Conservation (phyloP, 2,797 vertebrate species). For the Microtus obscurus region DNA sequence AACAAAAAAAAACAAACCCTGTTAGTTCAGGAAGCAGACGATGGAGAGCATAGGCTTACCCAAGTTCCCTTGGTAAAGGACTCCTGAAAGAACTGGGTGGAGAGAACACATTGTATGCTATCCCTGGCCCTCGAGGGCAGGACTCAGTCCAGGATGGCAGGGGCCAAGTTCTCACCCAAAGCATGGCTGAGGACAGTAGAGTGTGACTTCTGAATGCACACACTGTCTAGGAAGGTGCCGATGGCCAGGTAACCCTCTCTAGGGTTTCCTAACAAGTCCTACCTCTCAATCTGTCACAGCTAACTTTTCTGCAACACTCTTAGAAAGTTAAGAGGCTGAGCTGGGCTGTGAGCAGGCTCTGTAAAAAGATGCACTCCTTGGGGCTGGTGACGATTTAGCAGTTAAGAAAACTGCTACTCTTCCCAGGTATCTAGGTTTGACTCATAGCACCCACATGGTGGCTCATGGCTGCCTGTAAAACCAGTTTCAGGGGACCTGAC, state of each 20-base stretch:
- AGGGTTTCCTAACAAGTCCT: background rate
- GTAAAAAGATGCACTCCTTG: background rate
- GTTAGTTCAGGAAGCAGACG: background rate
- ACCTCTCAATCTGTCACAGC: background rate
- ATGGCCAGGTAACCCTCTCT: background rate
- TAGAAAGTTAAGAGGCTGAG: background rate
- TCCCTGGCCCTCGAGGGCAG: background rate
- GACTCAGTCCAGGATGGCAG: background rate
- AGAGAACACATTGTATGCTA: background rate
- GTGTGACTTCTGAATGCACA: background rate
- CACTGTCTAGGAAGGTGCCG: background rate
- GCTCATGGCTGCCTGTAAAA: background rate
- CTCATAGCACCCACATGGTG: background rate
- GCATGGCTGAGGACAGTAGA: background rate
- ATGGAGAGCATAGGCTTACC: background rate
- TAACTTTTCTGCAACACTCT: background rate
- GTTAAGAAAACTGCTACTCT: background rate
- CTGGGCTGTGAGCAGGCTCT: background rate
- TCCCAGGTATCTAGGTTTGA: background rate
- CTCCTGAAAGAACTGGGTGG: background rate
- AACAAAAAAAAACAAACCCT: no score
- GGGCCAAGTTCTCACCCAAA: background rate
- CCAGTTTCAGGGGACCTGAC: background rate
- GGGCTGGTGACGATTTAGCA: background rate
- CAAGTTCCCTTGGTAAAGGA: background rate